Conservation (phyloP, 37 sponge, comb jelly and placozoan genomes). For the Agelas oroides region DNA sequence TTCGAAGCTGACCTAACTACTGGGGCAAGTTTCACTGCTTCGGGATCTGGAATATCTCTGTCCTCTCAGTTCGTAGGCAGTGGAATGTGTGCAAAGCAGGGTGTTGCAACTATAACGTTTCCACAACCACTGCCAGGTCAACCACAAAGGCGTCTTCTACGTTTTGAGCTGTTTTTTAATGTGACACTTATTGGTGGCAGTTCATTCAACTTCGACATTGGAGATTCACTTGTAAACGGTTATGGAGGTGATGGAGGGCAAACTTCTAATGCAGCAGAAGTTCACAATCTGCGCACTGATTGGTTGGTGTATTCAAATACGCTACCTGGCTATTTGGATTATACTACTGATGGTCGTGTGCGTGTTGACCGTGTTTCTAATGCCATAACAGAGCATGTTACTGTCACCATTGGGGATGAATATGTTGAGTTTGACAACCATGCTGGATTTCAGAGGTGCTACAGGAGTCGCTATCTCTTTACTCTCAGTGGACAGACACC, state of each 20-base stretch:
- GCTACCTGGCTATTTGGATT: slow-evolving; percentile 18
- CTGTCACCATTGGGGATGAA: slow-evolving; percentile 36
- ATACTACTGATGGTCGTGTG: neutral
- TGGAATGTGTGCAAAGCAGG: slow-evolving; percentile 2
- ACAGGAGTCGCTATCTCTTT: slow-evolving; percentile 16
- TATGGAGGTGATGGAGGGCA: slow-evolving; percentile 31
- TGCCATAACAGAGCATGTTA: slow-evolving; percentile 22
- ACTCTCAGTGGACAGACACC: slow-evolving; percentile 28
- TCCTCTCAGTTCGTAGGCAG: neutral
- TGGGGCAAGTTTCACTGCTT: neutral
- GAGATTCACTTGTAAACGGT: slow-evolving; percentile 17
- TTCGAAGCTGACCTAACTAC: neutral
- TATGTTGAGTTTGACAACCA: slow-evolving; percentile 35
- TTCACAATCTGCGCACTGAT: slow-evolving; percentile 1
- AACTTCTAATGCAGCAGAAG: slow-evolving; percentile 49
- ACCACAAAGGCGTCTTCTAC: neutral
- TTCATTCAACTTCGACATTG: slow-evolving; percentile 15
- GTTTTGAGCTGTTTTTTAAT: neutral
- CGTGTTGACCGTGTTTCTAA: neutral
- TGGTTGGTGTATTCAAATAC: slow-evolving; percentile 6
- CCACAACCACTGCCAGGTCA: neutral
- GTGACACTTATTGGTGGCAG: neutral
- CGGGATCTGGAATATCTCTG: neutral
- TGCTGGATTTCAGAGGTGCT: slow-evolving; percentile 19
- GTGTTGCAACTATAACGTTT: slow-evolving; percentile 8